phyloP scores from a whole-genome alignment of 2,113 vertebrate genomes.

The Chionis minor region DNA sequence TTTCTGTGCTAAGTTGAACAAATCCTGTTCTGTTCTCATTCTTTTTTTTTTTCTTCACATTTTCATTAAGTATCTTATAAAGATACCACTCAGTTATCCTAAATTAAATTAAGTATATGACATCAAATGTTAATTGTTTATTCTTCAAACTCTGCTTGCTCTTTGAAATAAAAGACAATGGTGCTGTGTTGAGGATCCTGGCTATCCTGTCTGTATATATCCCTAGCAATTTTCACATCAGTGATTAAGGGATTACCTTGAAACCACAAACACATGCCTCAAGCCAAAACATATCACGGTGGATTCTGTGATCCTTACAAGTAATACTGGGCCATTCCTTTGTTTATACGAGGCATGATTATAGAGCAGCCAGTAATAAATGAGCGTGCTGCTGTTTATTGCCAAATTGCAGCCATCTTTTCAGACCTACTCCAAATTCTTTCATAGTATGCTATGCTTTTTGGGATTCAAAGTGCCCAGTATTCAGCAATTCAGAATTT shows the following conservation, averaged over 20 bases:
- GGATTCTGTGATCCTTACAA: neutral
- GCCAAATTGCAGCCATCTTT: neutral
- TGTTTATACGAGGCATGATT: neutral
- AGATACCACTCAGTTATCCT: neutral
- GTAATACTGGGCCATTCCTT: neutral
- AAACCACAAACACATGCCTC: constrained; percentile 7
- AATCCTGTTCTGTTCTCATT: neutral
- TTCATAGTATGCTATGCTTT: neutral
- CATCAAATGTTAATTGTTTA: neutral
- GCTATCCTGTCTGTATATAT: neutral
- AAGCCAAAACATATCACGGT: neutral
- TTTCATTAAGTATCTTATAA: neutral
- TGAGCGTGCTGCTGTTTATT: neutral
- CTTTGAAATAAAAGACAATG: neutral
- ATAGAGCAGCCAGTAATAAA: neutral
- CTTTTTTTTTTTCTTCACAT: neutral
- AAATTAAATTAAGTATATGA: neutral
- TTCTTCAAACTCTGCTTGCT: neutral
- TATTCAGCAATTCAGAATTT: neutral
- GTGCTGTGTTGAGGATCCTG: neutral
- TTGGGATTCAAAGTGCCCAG: neutral
- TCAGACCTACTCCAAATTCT: neutral
- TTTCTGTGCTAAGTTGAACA: neutral
- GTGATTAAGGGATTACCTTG: constrained; percentile 27
- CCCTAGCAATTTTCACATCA: neutral